phyloP scores from a whole-genome alignment of 2,888 invertebrate genomes.

The Lydus trimaculatus region DNA sequence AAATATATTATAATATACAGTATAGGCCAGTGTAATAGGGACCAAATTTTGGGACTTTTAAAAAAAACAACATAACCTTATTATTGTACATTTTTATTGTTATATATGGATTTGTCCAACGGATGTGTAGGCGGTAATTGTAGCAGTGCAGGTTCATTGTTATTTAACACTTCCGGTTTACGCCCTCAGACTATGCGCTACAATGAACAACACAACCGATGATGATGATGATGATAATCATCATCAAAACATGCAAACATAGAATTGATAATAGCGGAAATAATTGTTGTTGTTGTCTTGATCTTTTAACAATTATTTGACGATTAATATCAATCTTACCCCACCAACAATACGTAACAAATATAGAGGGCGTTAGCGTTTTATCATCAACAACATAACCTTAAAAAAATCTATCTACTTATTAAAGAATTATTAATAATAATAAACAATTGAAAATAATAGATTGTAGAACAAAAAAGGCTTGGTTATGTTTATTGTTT shows the following conservation, averaged over 20 bases:
- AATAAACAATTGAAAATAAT: background rate
- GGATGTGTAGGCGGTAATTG: conserved; percentile 54
- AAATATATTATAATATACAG: no score
- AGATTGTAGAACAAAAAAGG: background rate
- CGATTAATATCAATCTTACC: no score
- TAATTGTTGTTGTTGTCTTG: background rate
- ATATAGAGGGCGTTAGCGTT: no score
- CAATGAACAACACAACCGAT: background rate
- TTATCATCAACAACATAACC: no score
- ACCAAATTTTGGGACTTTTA: no score
- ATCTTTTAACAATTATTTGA: no score
- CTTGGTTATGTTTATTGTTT: conserved; percentile 1
- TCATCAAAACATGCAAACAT: conserved; percentile 28
- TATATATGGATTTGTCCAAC: conserved; percentile 25
- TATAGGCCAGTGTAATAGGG: no score
- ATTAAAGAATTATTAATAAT: no score
- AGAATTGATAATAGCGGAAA: background rate
- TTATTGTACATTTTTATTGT: background rate
- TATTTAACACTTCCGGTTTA: conserved; percentile 54
- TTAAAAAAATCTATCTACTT: no score
- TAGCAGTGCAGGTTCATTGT: conserved; percentile 53
- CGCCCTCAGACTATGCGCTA: conserved; percentile 42
- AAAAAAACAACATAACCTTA: background rate
- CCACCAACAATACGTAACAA: no score
- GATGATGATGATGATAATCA: conserved; percentile 14